Base-by-base conservation (phyloP, 2,113 vertebrate genomes). In the Bos indicus region DNA sequence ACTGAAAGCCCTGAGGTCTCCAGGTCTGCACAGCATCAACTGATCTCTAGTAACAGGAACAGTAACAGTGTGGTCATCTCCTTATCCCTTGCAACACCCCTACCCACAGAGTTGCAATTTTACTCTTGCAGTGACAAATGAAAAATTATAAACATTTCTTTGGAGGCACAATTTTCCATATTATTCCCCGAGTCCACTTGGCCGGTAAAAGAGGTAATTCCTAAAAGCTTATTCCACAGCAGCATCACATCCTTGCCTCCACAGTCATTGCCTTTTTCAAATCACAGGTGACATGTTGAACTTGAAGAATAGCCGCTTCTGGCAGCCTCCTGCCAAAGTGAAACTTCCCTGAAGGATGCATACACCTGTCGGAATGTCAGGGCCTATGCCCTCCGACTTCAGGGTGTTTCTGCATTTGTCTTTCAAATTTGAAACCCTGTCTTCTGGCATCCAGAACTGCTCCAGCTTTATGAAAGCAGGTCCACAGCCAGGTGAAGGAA, bases 141-240 rank as follows among this genome's bases (percentile, higher is more conserved):
- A 85, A 97, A 98, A 98, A 96, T 90, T 84, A 94, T 89, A 91
- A 64, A 94, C 97, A 96, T 98, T 98, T 97, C 95, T 88, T 95
- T 95, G 80, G 83, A 97, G 71, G 87, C 62, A 94, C 54, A 74
- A 60, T 95, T 60, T 96, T 95, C 97, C 62, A 80, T 82, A 48
- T 98, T 98, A 94, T 97, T 98, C 95, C 97, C 97, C 23, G 85
- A 97, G 95, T 82, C 30, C 94, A 88, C 96, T 97, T 97, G 97
- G 95, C 97, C 85, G 60, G 80, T 60, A 59, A 96, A 92, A 40
- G 81, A 87, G 92, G 46, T 62, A 62, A 36, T 87, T 97, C 89
- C 89, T 91, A 89, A 23, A 88, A 95, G 46, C 91, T 95, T 90
- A 83, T 96, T 77, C 54, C 52, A 2, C 2, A 3, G 28, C 28